Conservation (phyloP, 1,140 invertebrate species). For the Belonocnema kinseyi region DNA sequence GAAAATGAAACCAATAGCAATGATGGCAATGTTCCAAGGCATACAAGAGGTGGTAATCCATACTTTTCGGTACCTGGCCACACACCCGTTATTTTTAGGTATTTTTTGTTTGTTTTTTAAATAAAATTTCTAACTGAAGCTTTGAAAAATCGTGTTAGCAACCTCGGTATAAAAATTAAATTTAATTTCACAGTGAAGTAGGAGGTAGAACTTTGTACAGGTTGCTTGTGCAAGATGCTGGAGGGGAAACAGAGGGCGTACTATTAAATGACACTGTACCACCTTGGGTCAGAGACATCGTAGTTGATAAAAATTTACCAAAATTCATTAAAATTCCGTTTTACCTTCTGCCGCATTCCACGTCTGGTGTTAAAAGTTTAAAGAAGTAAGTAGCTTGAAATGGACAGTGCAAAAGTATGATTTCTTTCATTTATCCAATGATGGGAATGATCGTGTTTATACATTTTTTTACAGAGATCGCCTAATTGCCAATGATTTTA, state of each 20-base stretch:
- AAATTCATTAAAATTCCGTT: conserved; percentile 99
- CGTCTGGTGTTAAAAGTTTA: conserved; percentile 91
- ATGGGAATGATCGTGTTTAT: neutral
- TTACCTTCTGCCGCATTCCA: conserved; percentile 94
- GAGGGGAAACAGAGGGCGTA: conserved; percentile 95
- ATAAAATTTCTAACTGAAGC: conserved; percentile 12
- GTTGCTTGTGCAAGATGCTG: conserved; percentile 93
- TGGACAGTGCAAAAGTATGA: neutral
- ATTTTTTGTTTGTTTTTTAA: conserved; percentile 51
- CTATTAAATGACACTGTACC: conserved; percentile 96
- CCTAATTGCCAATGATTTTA: conserved; percentile 98
- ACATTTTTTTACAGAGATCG: conserved; percentile 83
- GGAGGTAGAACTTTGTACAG: conserved; percentile 95
- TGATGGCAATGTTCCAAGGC: conserved; percentile 66
- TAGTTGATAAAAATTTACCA: conserved; percentile 94
- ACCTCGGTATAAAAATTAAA: neutral
- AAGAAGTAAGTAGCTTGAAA: conserved; percentile 86
- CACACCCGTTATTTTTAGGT: conserved; percentile 98
- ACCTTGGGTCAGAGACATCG: conserved; percentile 96
- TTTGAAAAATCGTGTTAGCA: conserved; percentile 35
- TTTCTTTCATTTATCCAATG: neutral
- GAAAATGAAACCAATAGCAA: conserved; percentile 70
- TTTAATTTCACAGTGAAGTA: conserved; percentile 85
- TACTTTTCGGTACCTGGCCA: conserved; percentile 96
- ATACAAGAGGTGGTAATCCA: conserved; percentile 81